Percentiles rank a stretch among this genome's conserved stretches.
Evolutionary conservation across 1,140 invertebrate species (phyloP).

Genomic region (Aphis gossypii): DNA sequence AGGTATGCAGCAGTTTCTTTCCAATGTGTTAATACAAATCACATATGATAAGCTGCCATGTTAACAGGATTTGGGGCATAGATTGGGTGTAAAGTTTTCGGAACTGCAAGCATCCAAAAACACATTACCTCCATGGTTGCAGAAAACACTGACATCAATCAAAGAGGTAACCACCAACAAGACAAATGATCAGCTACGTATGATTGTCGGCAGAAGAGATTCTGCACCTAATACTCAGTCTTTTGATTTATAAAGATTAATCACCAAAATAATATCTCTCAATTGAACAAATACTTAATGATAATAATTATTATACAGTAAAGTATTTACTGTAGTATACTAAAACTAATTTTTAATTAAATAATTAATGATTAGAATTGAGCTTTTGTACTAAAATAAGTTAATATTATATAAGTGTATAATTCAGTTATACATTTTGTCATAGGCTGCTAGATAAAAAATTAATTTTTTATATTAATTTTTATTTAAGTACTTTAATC

Average conservation of each 20-base stretch:
- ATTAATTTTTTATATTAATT: slow-evolving; percentile 5
- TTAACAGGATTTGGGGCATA: slow-evolving; percentile 87
- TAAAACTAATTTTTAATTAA: background rate
- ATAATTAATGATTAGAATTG: slow-evolving; percentile 34
- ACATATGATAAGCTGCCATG: slow-evolving; percentile 40
- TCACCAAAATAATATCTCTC: background rate
- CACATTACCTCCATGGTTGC: slow-evolving; percentile 85
- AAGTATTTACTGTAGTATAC: slow-evolving; percentile 1
- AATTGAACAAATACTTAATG: slow-evolving; percentile 38
- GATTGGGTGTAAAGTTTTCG: slow-evolving; percentile 80
- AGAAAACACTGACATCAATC: slow-evolving; percentile 82
- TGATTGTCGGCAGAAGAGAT: slow-evolving; percentile 44
- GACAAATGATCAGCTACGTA: slow-evolving; percentile 53
- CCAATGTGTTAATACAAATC: background rate
- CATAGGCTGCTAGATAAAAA: background rate
- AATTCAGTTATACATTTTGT: background rate
- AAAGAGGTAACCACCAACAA: slow-evolving; percentile 70
- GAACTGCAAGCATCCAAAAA: slow-evolving; percentile 82
- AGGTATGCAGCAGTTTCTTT: slow-evolving; percentile 68
- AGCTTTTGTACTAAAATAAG: slow-evolving; percentile 40
- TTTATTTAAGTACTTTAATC: background rate
- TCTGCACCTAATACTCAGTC: slow-evolving; percentile 40
- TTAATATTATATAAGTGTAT: background rate
- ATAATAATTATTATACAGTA: slow-evolving; percentile 20
- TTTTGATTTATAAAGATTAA: slow-evolving; percentile 13